Conservation (phyloP, 1,140 invertebrate genomes). For the Aphidius gifuensis region DNA sequence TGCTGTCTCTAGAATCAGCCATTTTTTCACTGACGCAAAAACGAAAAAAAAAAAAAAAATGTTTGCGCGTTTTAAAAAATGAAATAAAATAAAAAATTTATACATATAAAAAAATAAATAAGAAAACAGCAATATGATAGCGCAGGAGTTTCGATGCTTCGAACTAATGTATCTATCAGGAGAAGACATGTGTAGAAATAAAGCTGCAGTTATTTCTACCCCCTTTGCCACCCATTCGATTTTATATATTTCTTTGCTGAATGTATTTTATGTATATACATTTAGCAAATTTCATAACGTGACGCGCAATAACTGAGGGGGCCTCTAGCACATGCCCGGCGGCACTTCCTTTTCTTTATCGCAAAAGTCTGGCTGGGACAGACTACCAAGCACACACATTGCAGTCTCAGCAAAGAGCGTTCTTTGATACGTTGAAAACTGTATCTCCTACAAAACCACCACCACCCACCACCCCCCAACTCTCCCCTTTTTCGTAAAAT, state of each 20-base stretch:
- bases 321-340: conserved; percentile 16
- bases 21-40: conserved; percentile 8
- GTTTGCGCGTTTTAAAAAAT: too few relatives aligned
- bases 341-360: conserved; percentile 10
- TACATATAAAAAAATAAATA: background rate
- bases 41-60: too few relatives aligned
- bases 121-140: too few relatives aligned
- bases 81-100: background rate
- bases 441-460: conserved; percentile 24
- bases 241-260: too few relatives aligned
- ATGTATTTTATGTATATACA: too few relatives aligned
- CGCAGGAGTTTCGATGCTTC: too few relatives aligned
- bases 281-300: conserved; percentile 30
- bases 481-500: conserved; percentile 26
- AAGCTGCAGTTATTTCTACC: too few relatives aligned
- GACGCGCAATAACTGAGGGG: conserved; percentile 25
- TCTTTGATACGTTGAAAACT: conserved; percentile 25
- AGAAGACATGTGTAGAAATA: too few relatives aligned
- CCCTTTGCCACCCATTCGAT: too few relatives aligned
- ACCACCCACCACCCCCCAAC: conserved; percentile 4
- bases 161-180: too few relatives aligned
- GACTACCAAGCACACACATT: conserved; percentile 8
- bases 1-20: conserved; percentile 16
- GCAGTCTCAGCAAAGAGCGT: conserved; percentile 27
- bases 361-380: too few relatives aligned